Conservation (phyloP, 2,888 invertebrate species). For the Adelphocoris suturalis region DNA sequence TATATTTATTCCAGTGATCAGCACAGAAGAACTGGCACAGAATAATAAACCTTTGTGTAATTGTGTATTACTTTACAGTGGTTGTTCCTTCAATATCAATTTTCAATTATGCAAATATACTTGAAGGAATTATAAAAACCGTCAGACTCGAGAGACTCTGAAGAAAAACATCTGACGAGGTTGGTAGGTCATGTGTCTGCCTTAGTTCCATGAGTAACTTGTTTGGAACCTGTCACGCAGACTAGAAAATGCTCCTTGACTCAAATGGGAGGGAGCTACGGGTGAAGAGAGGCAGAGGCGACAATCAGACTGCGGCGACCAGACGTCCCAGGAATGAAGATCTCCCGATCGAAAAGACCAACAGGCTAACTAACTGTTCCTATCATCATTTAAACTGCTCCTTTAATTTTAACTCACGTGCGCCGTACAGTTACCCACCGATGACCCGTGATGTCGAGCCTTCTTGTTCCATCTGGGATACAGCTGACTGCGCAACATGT, state of each 20-base stretch:
- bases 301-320: conserved; percentile 27
- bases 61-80: too few relatives aligned
- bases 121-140: too few relatives aligned
- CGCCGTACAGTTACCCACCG: conserved; percentile 40
- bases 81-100: too few relatives aligned
- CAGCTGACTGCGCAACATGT: conserved; percentile 3
- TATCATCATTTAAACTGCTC: conserved; percentile 27
- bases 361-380: conserved; percentile 38
- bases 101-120: too few relatives aligned
- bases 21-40: too few relatives aligned
- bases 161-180: not conserved
- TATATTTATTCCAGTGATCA: too few relatives aligned
- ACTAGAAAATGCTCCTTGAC: not conserved
- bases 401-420: conserved; percentile 55
- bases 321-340: not conserved
- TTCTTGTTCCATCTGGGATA: not conserved
- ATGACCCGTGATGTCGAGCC: conserved; percentile 23
- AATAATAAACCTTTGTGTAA: too few relatives aligned
- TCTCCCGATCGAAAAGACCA: conserved; percentile 27
- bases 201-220: not conserved
- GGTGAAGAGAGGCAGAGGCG: not conserved
- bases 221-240: conserved; percentile 7
- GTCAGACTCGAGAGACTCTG: too few relatives aligned
- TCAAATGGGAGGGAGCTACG: not conserved
- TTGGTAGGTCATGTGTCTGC: not conserved